Conservation (phyloP, 1,140 invertebrate genomes). For the Diorhabda carinulata region DNA sequence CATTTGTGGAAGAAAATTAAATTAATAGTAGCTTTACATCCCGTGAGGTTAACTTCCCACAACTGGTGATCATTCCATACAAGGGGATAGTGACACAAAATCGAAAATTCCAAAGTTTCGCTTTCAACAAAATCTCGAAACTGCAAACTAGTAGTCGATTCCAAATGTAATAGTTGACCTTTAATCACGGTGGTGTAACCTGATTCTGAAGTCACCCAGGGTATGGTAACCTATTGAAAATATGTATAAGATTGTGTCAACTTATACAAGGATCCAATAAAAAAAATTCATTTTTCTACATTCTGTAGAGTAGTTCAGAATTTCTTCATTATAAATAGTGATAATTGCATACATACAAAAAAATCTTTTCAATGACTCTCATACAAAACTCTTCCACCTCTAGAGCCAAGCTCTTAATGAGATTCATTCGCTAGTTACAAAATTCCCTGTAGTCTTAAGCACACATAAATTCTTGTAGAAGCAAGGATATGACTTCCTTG, state of each 20-base stretch:
- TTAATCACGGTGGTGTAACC: conserved; percentile 86
- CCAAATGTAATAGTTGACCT: conserved; percentile 87
- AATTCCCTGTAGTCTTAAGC: too few relatives aligned
- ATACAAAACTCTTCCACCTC: not conserved
- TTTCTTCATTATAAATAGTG: too few relatives aligned
- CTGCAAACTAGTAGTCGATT: conserved; percentile 90
- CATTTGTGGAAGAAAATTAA: conserved; percentile 92
- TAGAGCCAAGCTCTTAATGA: not conserved
- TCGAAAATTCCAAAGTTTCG: conserved; percentile 90
- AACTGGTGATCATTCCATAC: conserved; percentile 94
- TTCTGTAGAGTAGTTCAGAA: too few relatives aligned
- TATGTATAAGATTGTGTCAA: too few relatives aligned
- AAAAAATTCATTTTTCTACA: too few relatives aligned
- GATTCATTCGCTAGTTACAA: too few relatives aligned
- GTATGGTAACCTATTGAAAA: conserved; percentile 74
- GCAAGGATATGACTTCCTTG: too few relatives aligned
- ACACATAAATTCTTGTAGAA: too few relatives aligned
- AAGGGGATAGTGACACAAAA: conserved; percentile 83
- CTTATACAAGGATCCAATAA: too few relatives aligned
- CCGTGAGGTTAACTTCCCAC: conserved; percentile 85
- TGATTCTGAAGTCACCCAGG: conserved; percentile 81
- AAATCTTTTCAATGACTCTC: conserved; percentile 43
- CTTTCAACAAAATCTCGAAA: conserved; percentile 88
- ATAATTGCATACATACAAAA: conserved; percentile 56
- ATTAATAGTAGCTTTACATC: conserved; percentile 88